Percentiles rank a stretch among this genome's conserved stretches.
Conservation (phyloP, 2,113 vertebrate species). For the Sinosuthora webbiana region DNA sequence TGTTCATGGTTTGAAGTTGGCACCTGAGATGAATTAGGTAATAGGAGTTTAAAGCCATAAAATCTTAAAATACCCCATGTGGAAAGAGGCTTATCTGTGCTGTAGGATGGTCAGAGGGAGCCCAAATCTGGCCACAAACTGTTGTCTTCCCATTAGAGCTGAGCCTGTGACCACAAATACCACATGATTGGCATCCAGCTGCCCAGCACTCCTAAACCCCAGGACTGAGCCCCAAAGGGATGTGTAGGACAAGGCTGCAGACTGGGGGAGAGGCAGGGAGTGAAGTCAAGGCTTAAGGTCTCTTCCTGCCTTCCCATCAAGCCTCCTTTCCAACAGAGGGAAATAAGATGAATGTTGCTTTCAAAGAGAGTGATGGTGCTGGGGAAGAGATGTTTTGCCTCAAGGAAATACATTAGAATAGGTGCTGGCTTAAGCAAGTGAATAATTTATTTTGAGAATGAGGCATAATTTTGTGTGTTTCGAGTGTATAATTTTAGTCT, state of each 20-base stretch:
- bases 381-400: neutral
- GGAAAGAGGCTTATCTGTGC: neutral
- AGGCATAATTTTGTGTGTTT: neutral
- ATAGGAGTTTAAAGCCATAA: neutral
- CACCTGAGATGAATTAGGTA: neutral
- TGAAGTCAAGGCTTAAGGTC: neutral
- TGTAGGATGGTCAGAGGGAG: fast-evolving
- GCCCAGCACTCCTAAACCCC: fast-evolving
- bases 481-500: neutral
- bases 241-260: neutral
- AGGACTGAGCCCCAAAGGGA: neutral
- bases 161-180: neutral
- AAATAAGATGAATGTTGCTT: neutral
- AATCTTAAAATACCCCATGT: neutral
- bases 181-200: fast-evolving
- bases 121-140: neutral
- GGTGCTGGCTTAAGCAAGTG: neutral
- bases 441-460: neutral
- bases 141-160: fast-evolving
- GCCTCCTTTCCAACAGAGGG: neutral
- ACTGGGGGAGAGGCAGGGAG: fast-evolving
- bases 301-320: neutral
- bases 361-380: neutral
- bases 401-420: neutral
- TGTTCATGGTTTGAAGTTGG: neutral